Base-by-base conservation (phyloP, 2,888 invertebrate genomes). In the Clistopyga incitator region DNA sequence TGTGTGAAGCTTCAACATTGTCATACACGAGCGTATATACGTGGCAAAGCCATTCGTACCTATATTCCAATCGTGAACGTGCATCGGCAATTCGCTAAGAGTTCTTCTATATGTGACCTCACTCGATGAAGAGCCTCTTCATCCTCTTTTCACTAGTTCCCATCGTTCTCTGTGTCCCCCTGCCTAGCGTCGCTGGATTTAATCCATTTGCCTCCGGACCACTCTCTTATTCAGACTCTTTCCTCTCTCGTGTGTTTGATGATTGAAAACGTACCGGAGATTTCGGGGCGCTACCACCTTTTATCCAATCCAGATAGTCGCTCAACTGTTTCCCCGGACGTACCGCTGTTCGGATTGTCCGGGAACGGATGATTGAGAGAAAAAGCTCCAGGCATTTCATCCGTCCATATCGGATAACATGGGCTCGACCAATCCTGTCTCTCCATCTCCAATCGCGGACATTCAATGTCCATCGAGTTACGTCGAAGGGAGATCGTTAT, bases 331-430 rank as follows among this genome's bases (percentile, higher is more conserved):
- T 74, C 23, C 34, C 29, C n/a, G 23, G 59, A 71, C 38, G 82
- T 59, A 83, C 80, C 83, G 82, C 80, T 82, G 71, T 64, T 42
- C 18, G 78, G 80, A 84, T 86, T 78, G 83, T 81, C 81, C 75
- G 54, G 47, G 25, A 47, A 67, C 47, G 67, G 67, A 67, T 42
- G 59, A 59, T 64, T n/a, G n/a, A 56, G 13, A 25, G 15, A 34
- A 10, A 34, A 34, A 61, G 6, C 34, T 3, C 0, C 3, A 6
- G 38, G 20, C 64, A 64, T 38, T 10, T 10, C 42, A 20, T 42
- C 38, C 38, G 20, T 64, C 64, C 42, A 38, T 38, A 20, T 20
- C 38, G 38, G 25, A 59, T 59, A 13, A 38, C 15, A 20, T 38
- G 2, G 42, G 20, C 13, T 38, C 38, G 42, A 0, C 42, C 25